A percentile compares a stretch with the other conserved stretches of the same genome.
These are phyloP conservation scores for Thumatha senex DNA, from an alignment of 2,888 invertebrate species.

Conservation along the genomic window DNA sequence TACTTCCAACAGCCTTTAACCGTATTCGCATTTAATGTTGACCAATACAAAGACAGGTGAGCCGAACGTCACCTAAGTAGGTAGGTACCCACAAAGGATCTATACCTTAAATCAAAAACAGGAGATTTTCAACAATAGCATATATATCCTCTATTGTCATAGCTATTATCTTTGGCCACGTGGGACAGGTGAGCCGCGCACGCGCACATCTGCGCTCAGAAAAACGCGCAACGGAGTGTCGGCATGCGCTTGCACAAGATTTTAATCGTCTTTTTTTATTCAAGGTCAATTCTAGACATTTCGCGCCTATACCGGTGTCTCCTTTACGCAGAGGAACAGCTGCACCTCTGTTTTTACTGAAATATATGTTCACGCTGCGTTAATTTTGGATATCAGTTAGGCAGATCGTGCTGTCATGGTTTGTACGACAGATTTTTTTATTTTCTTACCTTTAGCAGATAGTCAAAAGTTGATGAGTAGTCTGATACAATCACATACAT, in stretches of 20 bases:
- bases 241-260: conserved; percentile 81
- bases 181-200: conserved; percentile 78
- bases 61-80: conserved; percentile 29
- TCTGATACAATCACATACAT: too few species aligned
- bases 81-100: conserved; percentile 40
- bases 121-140: conserved; percentile 56
- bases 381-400: conserved; percentile 27
- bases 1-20: conserved; percentile 1
- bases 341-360: conserved; percentile 46
- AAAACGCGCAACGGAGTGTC: conserved; percentile 54
- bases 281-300: conserved; percentile 77
- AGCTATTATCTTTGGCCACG: conserved; percentile 73
- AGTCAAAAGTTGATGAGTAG: too few species aligned
- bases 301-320: conserved; percentile 64
- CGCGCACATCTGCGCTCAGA: conserved; percentile 75
- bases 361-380: conserved; percentile 43
- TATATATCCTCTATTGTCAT: conserved; percentile 63
- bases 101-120: conserved; percentile 70
- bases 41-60: conserved; percentile 49
- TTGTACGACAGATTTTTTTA: neutral
- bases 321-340: conserved; percentile 47
- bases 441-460: too few species aligned
- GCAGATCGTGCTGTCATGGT: conserved; percentile 3
- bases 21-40: conserved; percentile 13
- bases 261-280: conserved; percentile 72